Conservation (phyloP, 35 echinoderm and acorn worm species). For the Apostichopus parvimensis region DNA sequence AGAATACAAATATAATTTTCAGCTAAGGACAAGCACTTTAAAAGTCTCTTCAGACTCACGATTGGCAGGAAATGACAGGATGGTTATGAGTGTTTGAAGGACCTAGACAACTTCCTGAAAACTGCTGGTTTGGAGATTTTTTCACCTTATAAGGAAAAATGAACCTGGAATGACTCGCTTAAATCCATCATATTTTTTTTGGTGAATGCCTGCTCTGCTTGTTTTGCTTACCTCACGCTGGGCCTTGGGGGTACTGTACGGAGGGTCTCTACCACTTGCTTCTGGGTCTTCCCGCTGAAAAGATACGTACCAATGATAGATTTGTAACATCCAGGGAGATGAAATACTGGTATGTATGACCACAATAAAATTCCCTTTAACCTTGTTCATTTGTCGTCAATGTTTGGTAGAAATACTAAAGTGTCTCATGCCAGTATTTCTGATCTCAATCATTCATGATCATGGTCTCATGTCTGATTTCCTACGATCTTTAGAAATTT, state of each 20-base stretch:
- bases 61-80: neutral
- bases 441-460: too few species aligned
- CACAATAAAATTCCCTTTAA: too few species aligned
- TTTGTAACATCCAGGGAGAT: neutral
- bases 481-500: too few species aligned
- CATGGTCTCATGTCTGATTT: too few species aligned
- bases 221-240: constrained; percentile 61
- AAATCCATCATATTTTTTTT: neutral
- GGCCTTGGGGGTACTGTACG: constrained; percentile 70
- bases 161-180: too few species aligned
- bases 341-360: too few species aligned
- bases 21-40: neutral
- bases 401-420: too few species aligned
- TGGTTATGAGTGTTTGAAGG: neutral
- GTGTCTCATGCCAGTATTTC: too few species aligned
- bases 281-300: constrained; percentile 96
- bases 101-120: neutral
- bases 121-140: neutral
- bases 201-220: neutral
- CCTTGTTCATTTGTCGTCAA: too few species aligned
- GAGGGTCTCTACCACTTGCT: constrained; percentile 89
- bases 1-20: neutral
- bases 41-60: neutral
- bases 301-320: neutral
- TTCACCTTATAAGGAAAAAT: neutral